A percentile compares a stretch with the other conserved stretches of the same genome.
phyloP scores from a whole-genome alignment of 2,113 vertebrate genomes.

The Heloderma charlesbogerti region DNA sequence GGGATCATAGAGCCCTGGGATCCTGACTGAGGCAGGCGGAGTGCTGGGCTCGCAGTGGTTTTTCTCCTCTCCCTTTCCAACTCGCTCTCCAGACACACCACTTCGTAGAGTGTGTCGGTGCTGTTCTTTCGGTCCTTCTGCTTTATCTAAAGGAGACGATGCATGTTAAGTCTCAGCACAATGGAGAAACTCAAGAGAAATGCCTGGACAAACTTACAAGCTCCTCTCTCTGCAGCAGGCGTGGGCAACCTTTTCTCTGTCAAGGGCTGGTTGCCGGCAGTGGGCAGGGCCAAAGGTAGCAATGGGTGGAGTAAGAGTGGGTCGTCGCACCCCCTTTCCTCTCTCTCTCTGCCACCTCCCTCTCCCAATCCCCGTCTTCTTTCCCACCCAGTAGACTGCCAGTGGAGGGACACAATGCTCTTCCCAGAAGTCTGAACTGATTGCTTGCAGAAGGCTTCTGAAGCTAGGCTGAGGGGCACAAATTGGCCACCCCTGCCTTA shows the following conservation, averaged over 20 bases:
- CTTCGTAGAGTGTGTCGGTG: conserved; percentile 93
- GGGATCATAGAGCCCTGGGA: conserved; percentile 88
- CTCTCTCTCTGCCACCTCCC: no score
- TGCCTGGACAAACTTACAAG: neutral
- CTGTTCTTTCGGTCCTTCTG: conserved; percentile 94
- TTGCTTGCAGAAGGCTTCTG: no score
- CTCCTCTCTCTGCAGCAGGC: neutral
- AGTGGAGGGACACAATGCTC: no score
- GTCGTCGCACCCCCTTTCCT: no score
- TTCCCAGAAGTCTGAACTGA: no score
- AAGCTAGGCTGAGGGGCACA: no score
- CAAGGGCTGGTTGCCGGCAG: no score
- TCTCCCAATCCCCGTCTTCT: no score
- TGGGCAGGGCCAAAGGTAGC: no score
- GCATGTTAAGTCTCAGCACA: neutral
- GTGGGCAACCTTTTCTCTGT: neutral
- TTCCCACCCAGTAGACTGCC: no score
- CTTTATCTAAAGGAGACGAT: conserved; percentile 80
- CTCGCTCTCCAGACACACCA: conserved; percentile 95
- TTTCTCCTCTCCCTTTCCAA: conserved; percentile 91
- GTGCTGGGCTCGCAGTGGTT: conserved; percentile 92
- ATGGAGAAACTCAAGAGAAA: neutral
- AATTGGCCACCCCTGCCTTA: no score
- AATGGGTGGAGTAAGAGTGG: no score
- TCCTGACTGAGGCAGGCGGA: conserved; percentile 81